A percentile compares a stretch with the other conserved stretches of the same genome.
Conservation (phyloP, 2,113 vertebrate species). For the Mormoops blainvillei region DNA sequence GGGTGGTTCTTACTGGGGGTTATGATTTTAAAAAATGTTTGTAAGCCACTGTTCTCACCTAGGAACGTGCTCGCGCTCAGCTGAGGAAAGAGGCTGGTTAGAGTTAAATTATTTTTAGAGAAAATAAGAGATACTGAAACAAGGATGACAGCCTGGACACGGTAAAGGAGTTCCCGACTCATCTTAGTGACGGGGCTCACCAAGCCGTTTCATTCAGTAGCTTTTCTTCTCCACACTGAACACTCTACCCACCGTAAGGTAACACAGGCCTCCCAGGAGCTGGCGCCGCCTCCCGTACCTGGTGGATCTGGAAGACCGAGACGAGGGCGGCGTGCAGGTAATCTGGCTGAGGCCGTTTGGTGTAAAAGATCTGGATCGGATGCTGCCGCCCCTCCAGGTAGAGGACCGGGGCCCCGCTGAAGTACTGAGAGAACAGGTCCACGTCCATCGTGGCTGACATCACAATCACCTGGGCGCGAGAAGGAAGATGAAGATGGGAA, state of each 20-base stretch:
- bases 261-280: neutral
- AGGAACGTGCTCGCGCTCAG: neutral
- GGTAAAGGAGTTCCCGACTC: neutral
- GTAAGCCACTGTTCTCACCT: neutral
- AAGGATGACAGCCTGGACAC: neutral
- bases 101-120: neutral
- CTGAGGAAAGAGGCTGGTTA: neutral
- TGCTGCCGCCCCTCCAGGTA: constrained; percentile 96
- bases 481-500: neutral
- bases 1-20: neutral
- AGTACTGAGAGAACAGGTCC: constrained; percentile 95
- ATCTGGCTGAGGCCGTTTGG: constrained; percentile 93
- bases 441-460: constrained; percentile 99
- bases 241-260: neutral
- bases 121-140: neutral
- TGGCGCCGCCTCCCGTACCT: constrained; percentile 78
- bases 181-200: neutral
- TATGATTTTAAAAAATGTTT: neutral
- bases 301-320: constrained; percentile 96
- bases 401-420: constrained; percentile 92
- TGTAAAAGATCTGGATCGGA: constrained; percentile 94
- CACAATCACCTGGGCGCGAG: constrained; percentile 84
- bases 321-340: constrained; percentile 96
- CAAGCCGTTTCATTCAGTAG: neutral
- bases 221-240: neutral